Evolutionary conservation across 2,113 vertebrate species (phyloP).

Genomic region (Psittacara wagleri): DNA sequence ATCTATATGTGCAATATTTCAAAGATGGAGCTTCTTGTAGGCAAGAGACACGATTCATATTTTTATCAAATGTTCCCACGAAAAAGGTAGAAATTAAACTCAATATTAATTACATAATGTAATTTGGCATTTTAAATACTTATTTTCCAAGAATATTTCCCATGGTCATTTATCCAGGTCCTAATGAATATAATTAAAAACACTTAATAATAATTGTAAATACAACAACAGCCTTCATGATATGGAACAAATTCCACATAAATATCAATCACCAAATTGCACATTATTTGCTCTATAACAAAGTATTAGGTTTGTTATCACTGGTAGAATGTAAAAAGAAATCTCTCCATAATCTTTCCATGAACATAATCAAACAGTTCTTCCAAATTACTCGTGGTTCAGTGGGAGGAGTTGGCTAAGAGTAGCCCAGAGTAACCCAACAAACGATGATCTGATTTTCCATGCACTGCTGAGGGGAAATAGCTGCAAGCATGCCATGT

Average conservation of each 20-base stretch:
- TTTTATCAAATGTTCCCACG: neutral
- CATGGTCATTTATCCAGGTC: constrained; percentile 78
- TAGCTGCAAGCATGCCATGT: neutral
- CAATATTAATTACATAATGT: neutral
- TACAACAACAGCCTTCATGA: constrained; percentile 37
- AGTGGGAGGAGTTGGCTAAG: neutral
- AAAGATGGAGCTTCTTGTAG: neutral
- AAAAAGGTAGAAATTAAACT: neutral
- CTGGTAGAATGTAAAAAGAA: neutral
- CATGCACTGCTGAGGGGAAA: neutral
- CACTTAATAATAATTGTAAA: constrained; percentile 48
- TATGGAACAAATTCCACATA: constrained; percentile 68
- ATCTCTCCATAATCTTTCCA: neutral
- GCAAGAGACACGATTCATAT: neutral
- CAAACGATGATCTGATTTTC: neutral
- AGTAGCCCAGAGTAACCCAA: neutral
- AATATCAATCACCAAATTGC: constrained; percentile 37
- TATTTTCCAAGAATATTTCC: neutral
- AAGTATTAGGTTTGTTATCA: constrained; percentile 9
- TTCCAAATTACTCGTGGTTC: constrained; percentile 7
- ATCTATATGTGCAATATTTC: neutral
- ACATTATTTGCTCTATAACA: constrained; percentile 33
- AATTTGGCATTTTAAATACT: neutral
- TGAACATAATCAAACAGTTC: neutral
- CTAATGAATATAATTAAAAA: constrained; percentile 65